Conservation (phyloP, 92 coral and sea anemone genomes). For the Porites lobata region DNA sequence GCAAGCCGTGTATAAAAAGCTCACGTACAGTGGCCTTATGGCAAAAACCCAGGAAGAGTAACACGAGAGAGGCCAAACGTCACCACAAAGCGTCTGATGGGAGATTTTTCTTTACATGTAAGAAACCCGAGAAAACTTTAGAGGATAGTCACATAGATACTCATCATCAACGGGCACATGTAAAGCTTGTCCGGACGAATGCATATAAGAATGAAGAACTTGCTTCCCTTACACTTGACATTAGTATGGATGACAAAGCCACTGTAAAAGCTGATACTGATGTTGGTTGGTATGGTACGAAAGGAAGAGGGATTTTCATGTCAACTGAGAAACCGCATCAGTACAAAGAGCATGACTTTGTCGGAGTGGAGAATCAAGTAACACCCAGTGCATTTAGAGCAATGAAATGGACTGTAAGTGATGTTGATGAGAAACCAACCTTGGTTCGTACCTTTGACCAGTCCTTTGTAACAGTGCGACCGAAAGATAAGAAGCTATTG, state of each 20-base stretch:
- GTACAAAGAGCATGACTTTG: slow-evolving; percentile 34
- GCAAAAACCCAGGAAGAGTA: slow-evolving; percentile 25
- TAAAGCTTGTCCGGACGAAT: slow-evolving; percentile 17
- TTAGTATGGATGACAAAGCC: slow-evolving; percentile 27
- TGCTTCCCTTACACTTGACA: slow-evolving; percentile 39
- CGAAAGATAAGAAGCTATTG: slow-evolving; percentile 28
- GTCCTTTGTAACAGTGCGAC: slow-evolving; percentile 45
- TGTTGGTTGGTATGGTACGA: slow-evolving; percentile 36
- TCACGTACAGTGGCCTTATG: slow-evolving; percentile 22
- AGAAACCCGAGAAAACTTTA: slow-evolving; percentile 29
- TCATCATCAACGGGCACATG: slow-evolving; percentile 33
- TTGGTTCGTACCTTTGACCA: slow-evolving; percentile 39
- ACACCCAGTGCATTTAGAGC: slow-evolving; percentile 49
- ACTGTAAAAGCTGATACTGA: slow-evolving; percentile 22
- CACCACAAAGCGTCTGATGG: slow-evolving; percentile 34
- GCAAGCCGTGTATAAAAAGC: slow-evolving; percentile 17
- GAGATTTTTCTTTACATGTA: slow-evolving; percentile 17
- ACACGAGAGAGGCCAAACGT: slow-evolving; percentile 29
- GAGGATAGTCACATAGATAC: slow-evolving; percentile 42
- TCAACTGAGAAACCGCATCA: slow-evolving; percentile 41
- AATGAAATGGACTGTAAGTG: slow-evolving; percentile 35
- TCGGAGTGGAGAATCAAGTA: slow-evolving; percentile 40
- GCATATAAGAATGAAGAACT: slow-evolving; percentile 16
- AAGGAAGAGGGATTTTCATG: slow-evolving; percentile 27
- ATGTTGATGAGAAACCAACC: slow-evolving; percentile 32